Evolutionary conservation across 2,113 vertebrate genomes (phyloP).

Genomic region (Alligator sinensis): DNA sequence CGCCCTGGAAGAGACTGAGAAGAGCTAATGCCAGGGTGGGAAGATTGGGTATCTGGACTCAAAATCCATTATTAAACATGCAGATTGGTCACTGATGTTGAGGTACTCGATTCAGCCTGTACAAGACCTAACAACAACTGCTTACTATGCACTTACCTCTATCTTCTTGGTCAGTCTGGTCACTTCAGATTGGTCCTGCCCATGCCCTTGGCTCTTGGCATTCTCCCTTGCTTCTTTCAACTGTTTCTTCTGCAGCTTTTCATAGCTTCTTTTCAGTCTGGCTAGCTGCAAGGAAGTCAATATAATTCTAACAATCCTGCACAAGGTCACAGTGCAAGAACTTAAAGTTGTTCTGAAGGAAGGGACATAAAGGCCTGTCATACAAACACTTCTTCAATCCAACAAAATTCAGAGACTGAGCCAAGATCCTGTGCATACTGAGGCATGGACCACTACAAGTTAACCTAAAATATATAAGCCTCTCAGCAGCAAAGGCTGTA

Average conservation of each 20-base stretch:
- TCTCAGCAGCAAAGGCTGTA: background rate
- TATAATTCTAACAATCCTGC: background rate
- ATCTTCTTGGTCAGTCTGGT: constrained; percentile 81
- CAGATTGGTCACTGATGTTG: background rate
- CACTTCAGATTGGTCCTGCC: constrained; percentile 83
- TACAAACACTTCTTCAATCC: constrained; percentile 30
- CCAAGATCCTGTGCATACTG: background rate
- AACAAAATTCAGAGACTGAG: background rate
- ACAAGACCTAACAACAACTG: background rate
- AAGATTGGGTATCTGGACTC: background rate
- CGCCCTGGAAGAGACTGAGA: background rate
- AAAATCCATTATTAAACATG: accelerated
- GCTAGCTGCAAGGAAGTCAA: constrained; percentile 82
- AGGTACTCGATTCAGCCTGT: background rate
- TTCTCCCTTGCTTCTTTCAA: constrained; percentile 80
- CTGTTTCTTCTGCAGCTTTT: constrained; percentile 91
- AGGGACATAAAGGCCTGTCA: background rate
- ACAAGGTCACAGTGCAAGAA: background rate
- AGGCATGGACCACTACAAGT: background rate
- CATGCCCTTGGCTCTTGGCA: constrained; percentile 72
- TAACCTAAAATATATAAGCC: background rate
- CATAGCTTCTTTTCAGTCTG: constrained; percentile 91
- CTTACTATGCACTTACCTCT: constrained; percentile 79
- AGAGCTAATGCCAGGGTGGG: background rate
- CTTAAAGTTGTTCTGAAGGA: background rate